Base-by-base conservation (phyloP, 2,797 vertebrate species). In the Poecilia velifera region DNA sequence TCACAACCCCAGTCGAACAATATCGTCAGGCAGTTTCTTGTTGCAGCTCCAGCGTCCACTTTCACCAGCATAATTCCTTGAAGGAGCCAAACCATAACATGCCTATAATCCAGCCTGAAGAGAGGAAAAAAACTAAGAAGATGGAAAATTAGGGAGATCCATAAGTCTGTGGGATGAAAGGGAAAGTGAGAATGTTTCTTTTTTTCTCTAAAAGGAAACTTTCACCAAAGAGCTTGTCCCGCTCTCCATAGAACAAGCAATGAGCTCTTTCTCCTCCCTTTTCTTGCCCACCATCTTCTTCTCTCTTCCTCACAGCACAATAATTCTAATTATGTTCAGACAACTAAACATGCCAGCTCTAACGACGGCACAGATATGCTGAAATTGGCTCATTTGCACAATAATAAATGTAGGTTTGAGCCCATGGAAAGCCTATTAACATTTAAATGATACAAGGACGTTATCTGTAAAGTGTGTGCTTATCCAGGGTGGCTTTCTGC, bases 381-480 rank as follows among this genome's bases (percentile, higher is more conserved):
- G 85, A 92, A 94, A 94, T 95, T 93, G 89, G 92, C 91, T 94
- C 85, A 95, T 94, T 95, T 94, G 92, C 94, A 95, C 94, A 94
- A 94, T 93, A 94, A 95, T 94, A 94, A 92, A 93, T 93, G 90
- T 93, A 91, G 86, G 90, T 94, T 94, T 89, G 89, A 93, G 91
- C 91, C 92, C 89, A 93, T 91, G 91, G 86, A 94, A 94, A 94
- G 90, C 87, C 90, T 90, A 95, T 95, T 95, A 95, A 94, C 91
- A 95, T 94, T 95, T 94, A 94, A 94, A 94, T 94, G 91, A 94
- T 94, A 95, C 93, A 93, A 93, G 90, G 88, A 86, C 64, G 86
- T 94, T 95, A 95, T 95, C 94, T 92, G 80, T 87, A 89, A 94
- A 94, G 92, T 91, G 91, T 93, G 90, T 90, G 91, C 92, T 93